Percentiles rank a stretch among this genome's conserved stretches.
phyloP scores from a whole-genome alignment of 1,140 invertebrate species.

The Aphelinus atriplicis region DNA sequence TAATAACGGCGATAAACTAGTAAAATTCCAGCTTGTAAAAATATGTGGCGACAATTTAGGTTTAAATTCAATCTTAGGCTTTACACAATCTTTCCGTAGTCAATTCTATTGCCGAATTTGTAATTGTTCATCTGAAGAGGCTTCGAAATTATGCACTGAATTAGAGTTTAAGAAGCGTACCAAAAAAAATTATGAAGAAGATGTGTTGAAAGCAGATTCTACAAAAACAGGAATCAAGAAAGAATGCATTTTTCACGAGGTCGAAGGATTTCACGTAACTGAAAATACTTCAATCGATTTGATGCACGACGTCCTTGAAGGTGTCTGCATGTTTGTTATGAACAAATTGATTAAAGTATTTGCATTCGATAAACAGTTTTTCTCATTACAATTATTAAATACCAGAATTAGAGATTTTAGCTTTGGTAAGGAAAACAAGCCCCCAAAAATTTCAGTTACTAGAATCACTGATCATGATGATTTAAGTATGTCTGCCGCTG shows the following conservation, averaged over 20 bases:
- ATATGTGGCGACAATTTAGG: no score
- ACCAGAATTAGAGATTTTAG: not conserved
- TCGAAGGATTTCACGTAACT: conserved; percentile 16
- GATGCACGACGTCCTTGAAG: conserved; percentile 18
- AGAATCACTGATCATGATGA: not conserved
- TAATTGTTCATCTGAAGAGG: no score
- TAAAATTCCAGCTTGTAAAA: no score
- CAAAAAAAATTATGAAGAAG: not conserved
- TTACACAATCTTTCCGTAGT: not conserved
- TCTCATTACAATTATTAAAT: not conserved
- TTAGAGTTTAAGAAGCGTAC: not conserved
- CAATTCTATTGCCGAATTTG: no score
- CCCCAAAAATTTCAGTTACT: not conserved
- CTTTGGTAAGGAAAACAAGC: conserved; percentile 1
- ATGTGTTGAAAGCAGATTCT: not conserved
- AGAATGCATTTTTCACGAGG: conserved; percentile 3
- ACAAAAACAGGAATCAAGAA: conserved; percentile 11
- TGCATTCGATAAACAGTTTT: not conserved
- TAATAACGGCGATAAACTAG: not conserved
- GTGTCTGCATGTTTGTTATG: not conserved
- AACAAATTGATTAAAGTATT: not conserved
- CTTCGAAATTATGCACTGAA: not conserved
- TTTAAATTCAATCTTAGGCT: no score
- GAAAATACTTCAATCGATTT: conserved; percentile 6
- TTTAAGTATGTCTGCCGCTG: not conserved